These are phyloP conservation scores for Poicephalus gulielmi DNA, from an alignment of 2,113 vertebrate genomes.

Conservation along the genomic window DNA sequence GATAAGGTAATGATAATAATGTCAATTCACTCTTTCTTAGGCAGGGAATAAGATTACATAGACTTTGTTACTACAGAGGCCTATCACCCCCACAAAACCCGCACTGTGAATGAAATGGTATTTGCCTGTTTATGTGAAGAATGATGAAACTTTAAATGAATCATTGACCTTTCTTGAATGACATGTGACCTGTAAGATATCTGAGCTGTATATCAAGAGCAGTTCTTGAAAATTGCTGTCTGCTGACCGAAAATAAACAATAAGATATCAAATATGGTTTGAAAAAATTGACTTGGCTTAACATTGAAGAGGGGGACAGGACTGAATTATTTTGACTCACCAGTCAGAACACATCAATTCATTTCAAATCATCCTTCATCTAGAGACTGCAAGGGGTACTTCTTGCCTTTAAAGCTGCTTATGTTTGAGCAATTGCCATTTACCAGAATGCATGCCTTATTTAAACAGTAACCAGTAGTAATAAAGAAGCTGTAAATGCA, in stretches of 20 bases:
- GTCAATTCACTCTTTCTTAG: slow-evolving; percentile 54
- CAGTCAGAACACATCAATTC: slow-evolving; percentile 84
- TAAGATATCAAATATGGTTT: slow-evolving; percentile 84
- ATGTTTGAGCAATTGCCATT: slow-evolving; percentile 55
- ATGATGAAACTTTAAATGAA: slow-evolving; percentile 89
- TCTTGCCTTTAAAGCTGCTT: slow-evolving; percentile 56
- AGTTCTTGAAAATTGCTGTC: slow-evolving; percentile 87
- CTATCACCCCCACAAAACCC: slow-evolving; percentile 41
- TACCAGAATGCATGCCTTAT: slow-evolving; percentile 60
- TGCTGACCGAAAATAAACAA: slow-evolving; percentile 91
- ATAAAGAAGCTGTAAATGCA: slow-evolving; percentile 34
- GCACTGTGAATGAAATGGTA: slow-evolving; percentile 72
- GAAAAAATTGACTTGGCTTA: slow-evolving; percentile 87
- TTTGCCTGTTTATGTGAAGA: slow-evolving; percentile 80
- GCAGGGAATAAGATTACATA: slow-evolving; percentile 44
- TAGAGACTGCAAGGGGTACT: slow-evolving; percentile 56
- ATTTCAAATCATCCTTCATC: slow-evolving; percentile 74
- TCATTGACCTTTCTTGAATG: slow-evolving; percentile 87
- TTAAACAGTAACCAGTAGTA: slow-evolving; percentile 53
- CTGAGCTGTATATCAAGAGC: slow-evolving; percentile 79
- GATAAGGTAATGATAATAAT: slow-evolving; percentile 49
- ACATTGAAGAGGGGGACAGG: slow-evolving; percentile 59
- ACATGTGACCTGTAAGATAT: slow-evolving; percentile 86
- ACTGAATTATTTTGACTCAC: slow-evolving; percentile 82
- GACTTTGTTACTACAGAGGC: slow-evolving; percentile 36